Evolutionary conservation across 2,888 invertebrate genomes (phyloP), one percentile per base, ranked within the genome.

Genomic region (Ophion ellenae): DNA sequence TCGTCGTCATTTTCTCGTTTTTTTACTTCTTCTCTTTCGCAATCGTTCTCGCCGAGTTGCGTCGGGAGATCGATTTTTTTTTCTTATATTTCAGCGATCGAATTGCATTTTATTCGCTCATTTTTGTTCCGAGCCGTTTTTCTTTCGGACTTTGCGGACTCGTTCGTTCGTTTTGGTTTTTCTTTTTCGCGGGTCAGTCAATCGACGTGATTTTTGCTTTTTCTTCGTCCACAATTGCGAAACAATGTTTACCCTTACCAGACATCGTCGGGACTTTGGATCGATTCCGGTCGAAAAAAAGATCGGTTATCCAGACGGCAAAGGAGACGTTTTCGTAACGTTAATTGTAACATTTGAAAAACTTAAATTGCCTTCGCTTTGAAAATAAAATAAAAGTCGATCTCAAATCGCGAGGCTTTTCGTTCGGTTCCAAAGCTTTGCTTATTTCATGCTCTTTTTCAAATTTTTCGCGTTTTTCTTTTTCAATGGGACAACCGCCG

Each of bases 291-390:
- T 71, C 71, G 79, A 53, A 40, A 40, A 2, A 63, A n/a, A 14
- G 40, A 78, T 69, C 70, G 47, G 9, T 66, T 40, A n/a, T 66
- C 57, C 17, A 24, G 24, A 11, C 47, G 14, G 73, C 40, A 24
- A 57, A 45, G 57, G 73, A 57, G 57, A 66, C 66, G 47, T 57
- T 32, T 28, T 36, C 53, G 64, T 28, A 28, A 40, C 53, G 57
- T 57, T 66, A 53, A 17, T 66, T 66, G 53, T 61, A 53, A 73
- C 66, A 80, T 73, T 73, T n/a, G 76, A 17, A 24, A n/a, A 80
- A 57, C 64, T 71, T 53, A 10, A 20, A 32, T 24, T 57, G 6
- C n/a, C 66, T 64, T 59, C 47, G 2, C 4, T 24, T 10, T 17
- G 20, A 61, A n/a, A n/a, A 67, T 11, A 36, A 20, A 57, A 40